A percentile compares a stretch with the other conserved stretches of the same genome.
Conservation (phyloP, 2,888 invertebrate species). For the Drosophila mimetica region DNA sequence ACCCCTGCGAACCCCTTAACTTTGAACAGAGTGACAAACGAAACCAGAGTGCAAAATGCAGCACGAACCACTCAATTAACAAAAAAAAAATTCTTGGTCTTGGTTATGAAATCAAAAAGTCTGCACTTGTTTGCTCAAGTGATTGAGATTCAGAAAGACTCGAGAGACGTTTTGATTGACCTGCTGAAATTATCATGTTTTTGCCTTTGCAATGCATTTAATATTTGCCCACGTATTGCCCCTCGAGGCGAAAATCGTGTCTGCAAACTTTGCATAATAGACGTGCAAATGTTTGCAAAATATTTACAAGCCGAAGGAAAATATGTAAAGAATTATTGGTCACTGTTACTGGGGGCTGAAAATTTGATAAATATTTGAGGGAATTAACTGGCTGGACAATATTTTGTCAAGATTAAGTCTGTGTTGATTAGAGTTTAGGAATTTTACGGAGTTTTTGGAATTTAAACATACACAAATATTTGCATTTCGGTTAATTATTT, state of each 20-base stretch:
- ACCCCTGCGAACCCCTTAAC: constrained; percentile 8
- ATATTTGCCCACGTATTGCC: constrained; percentile 19
- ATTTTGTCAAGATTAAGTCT: background rate
- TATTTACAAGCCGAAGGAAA: constrained; percentile 23
- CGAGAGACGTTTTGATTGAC: constrained; percentile 14
- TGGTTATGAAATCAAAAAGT: constrained; percentile 5
- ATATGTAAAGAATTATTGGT: constrained; percentile 12
- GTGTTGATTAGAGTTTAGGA: constrained; percentile 3
- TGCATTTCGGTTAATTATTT: background rate
- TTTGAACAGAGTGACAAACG: constrained; percentile 65
- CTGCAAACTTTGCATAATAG: constrained; percentile 33
- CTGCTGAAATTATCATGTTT: constrained; percentile 12
- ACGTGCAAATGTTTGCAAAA: constrained; percentile 51
- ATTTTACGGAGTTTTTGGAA: background rate
- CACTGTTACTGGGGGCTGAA: background rate
- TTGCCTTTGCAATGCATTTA: constrained; percentile 12
- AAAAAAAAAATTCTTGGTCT: constrained; percentile 26
- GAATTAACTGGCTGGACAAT: constrained; percentile 2
- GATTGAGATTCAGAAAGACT: constrained; percentile 1
- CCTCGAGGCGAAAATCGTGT: constrained; percentile 9
- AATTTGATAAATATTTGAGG: constrained; percentile 18
- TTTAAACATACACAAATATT: background rate
- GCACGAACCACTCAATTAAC: constrained; percentile 69
- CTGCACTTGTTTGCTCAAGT: constrained; percentile 18
- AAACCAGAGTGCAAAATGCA: constrained; percentile 49